Percentiles rank a stretch among this genome's conserved stretches.
Conservation (phyloP, 2,113 vertebrate species). For the Donacobius atricapilla region DNA sequence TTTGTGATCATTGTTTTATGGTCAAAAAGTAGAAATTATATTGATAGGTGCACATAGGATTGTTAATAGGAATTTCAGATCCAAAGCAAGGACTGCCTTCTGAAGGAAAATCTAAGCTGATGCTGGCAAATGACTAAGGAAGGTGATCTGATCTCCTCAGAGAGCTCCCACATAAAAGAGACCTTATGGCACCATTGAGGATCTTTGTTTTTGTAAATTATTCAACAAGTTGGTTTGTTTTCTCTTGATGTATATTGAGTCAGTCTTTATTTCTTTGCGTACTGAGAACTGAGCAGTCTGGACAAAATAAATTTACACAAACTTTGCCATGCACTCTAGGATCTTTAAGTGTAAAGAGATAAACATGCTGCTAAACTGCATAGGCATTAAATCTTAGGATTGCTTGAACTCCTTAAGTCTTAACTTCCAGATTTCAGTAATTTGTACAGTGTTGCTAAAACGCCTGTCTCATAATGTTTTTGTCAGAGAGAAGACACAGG, state of each 20-base stretch:
- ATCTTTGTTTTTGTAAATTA: background rate
- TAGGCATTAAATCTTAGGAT: background rate
- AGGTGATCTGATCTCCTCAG: background rate
- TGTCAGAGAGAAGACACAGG: background rate
- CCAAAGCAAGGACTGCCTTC: background rate
- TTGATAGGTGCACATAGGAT: background rate
- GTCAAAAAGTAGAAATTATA: background rate
- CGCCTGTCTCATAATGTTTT: background rate
- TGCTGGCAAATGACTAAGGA: background rate
- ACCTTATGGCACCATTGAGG: background rate
- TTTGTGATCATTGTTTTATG: background rate
- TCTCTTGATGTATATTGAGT: background rate
- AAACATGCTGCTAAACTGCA: background rate
- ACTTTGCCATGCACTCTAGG: background rate
- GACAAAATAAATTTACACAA: background rate
- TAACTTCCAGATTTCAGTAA: background rate
- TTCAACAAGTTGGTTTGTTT: background rate
- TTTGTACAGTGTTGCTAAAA: background rate
- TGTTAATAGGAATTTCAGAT: background rate
- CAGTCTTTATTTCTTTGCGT: background rate
- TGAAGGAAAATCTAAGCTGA: background rate
- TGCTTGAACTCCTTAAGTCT: background rate
- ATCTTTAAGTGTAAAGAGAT: background rate
- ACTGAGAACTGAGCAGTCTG: background rate
- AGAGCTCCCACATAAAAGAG: background rate